Evolutionary conservation across 2,113 vertebrate genomes (phyloP).

Genomic region (Poicephalus meyeri): DNA sequence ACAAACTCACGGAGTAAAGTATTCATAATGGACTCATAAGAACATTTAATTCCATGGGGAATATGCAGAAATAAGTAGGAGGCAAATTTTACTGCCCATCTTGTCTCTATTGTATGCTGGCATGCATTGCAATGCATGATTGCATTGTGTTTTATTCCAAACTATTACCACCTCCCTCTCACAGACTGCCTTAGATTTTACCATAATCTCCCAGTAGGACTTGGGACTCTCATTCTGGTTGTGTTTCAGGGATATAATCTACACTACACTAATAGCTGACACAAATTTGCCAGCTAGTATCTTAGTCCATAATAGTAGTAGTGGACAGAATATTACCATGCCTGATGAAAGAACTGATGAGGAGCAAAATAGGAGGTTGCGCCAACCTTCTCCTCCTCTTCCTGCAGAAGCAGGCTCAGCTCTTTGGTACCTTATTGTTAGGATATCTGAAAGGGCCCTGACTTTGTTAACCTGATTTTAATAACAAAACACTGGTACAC

Average conservation of each 20-base stretch:
- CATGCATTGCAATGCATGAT: fast-evolving
- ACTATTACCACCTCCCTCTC: neutral
- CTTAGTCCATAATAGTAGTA: neutral
- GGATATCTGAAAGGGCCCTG: neutral
- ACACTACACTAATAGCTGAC: neutral
- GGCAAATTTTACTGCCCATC: neutral
- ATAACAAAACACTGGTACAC: neutral
- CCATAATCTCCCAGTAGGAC: neutral
- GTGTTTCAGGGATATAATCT: neutral
- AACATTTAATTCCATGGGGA: neutral
- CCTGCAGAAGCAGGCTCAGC: neutral
- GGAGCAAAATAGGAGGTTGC: neutral
- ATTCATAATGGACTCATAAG: neutral
- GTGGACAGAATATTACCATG: neutral
- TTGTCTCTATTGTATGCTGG: neutral
- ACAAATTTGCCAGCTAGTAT: neutral
- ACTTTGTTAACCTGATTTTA: neutral
- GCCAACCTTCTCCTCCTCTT: neutral
- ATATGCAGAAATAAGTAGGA: neutral
- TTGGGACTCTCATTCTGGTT: neutral
- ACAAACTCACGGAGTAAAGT: neutral
- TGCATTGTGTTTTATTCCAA: neutral
- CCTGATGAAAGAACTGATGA: neutral
- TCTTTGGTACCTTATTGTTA: neutral
- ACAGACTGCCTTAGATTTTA: neutral